Evolutionary conservation across 2,797 vertebrate species (phyloP), one percentile per base, ranked within the genome.

Genomic region (Acomys russatus): DNA sequence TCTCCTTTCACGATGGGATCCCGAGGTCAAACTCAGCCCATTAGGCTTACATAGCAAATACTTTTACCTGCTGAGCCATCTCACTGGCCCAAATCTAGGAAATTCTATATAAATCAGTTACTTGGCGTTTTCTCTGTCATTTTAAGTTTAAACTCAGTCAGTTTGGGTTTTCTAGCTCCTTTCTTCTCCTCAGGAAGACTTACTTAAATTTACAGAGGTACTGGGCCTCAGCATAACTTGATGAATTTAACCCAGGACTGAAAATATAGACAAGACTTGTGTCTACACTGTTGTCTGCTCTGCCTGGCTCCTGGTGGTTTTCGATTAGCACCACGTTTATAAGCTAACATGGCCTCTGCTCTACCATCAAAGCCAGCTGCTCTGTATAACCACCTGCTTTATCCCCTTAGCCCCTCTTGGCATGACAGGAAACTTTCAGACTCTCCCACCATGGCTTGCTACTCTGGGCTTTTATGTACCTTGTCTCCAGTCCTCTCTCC

Each of bases 31-130:
- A 84, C 82, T 8, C 30, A 86, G 80, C 61, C 61, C 25, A 64
- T 3, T 14, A 66, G 51, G 22, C 51, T 56, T 6, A 22, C 51
- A 28, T 1, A 23, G 63, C 4, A 49, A 64, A 11, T 9, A 33
- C 10, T 6, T 12, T 49, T 49, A 66, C 28, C 28, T 84, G 38
- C 82, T 63, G 80, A 83, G 12, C 30, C 30, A 54, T n/a, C 64
- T 86, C 64, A 68, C 33, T 51, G n/a, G 18, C 64, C 64, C 80
- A 49, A 70, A 59, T 49, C 86, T 91, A 86, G 30, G 74, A 92
- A 88, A 89, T 92, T 91, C 63, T 92, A 59, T 20, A 87, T 86
- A 76, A 79, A 94, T 71, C 33, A 87, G 2, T 92, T 71, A 64
- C n/a, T 92, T 68, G 63, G 44, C 25, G 6, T 88, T 97, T 95